Conservation (phyloP, 2,113 vertebrate species). For the Eonycteris spelaea region DNA sequence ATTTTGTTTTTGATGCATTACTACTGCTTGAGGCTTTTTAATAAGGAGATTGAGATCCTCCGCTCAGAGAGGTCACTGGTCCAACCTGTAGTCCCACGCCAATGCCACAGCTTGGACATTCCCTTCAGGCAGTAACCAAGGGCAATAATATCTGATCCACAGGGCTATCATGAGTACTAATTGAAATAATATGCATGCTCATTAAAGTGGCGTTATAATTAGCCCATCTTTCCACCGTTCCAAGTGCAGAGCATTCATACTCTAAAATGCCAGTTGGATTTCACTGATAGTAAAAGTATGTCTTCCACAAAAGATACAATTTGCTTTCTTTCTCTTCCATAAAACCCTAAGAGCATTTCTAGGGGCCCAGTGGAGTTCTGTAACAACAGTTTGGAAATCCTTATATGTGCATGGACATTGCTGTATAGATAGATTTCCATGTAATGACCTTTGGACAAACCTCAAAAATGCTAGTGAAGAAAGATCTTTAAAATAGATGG, state of each 20-base stretch:
- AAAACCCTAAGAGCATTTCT: background rate
- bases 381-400: background rate
- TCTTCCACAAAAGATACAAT: background rate
- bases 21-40: background rate
- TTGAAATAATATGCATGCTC: background rate
- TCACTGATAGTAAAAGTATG: background rate
- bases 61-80: background rate
- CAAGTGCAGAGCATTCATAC: background rate
- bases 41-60: background rate
- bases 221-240: background rate
- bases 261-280: background rate
- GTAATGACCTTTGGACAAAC: background rate
- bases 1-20: background rate
- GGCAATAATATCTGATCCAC: background rate
- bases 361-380: background rate
- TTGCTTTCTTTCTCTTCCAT: constrained; percentile 10
- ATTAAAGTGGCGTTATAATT: background rate
- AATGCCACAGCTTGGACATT: background rate
- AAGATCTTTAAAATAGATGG: background rate
- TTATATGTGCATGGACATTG: background rate
- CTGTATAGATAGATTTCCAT: background rate
- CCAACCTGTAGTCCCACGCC: too few species aligned
- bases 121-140: background rate
- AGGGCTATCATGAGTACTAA: background rate
- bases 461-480: background rate